phyloP scores from a whole-genome alignment of 2,888 invertebrate genomes.

The Lucinisca nassula region DNA sequence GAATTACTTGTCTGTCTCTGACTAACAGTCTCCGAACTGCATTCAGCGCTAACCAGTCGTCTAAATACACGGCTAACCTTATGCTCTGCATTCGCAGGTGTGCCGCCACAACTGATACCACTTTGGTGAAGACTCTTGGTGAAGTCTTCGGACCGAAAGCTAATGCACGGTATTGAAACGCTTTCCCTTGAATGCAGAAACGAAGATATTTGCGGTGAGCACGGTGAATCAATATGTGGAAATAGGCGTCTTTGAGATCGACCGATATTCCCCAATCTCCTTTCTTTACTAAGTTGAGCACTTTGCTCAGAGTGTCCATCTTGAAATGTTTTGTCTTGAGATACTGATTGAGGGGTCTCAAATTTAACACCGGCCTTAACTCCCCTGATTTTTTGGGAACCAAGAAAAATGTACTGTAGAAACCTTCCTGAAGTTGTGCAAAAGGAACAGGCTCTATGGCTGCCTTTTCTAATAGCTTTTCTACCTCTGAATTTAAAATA shows the following conservation, averaged over 20 bases:
- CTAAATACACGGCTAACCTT: constrained; percentile 49
- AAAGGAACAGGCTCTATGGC: constrained; percentile 36
- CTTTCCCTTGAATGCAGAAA: constrained; percentile 23
- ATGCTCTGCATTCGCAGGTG: constrained; percentile 32
- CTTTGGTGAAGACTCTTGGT: constrained; percentile 54
- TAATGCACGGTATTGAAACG: constrained; percentile 26
- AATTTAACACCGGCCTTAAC: constrained; percentile 52
- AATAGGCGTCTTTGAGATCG: constrained; percentile 48
- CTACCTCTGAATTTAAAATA: constrained; percentile 31
- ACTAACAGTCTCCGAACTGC: constrained; percentile 18
- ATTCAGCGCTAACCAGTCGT: constrained; percentile 56
- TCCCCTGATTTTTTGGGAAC: constrained; percentile 45
- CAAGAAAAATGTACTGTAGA: constrained; percentile 57
- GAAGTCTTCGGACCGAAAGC: constrained; percentile 33
- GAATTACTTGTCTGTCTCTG: constrained; percentile 24
- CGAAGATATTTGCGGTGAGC: constrained; percentile 39
- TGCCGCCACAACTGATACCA: constrained; percentile 48
- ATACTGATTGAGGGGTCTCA: constrained; percentile 59
- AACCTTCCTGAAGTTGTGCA: constrained; percentile 33
- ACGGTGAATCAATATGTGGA: constrained; percentile 35
- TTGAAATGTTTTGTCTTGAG: constrained; percentile 54
- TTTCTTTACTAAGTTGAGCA: constrained; percentile 40
- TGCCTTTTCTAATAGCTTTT: constrained; percentile 39
- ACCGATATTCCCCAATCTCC: constrained; percentile 43
- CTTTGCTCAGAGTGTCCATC: constrained; percentile 53